phyloP scores from a whole-genome alignment of 2,888 invertebrate species.

The Parasteatoda lunata region DNA sequence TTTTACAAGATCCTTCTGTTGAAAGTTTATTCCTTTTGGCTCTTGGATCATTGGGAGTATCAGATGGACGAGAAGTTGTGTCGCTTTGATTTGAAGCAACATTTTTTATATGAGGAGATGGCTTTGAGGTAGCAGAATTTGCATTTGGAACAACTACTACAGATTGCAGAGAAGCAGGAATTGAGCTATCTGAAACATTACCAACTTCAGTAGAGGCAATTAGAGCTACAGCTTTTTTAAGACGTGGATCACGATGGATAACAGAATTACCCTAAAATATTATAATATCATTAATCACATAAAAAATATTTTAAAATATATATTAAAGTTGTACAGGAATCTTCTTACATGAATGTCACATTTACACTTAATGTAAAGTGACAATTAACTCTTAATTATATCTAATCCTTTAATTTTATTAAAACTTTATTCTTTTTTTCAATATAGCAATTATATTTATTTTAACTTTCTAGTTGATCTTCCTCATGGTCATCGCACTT shows the following conservation, averaged over 20 bases:
- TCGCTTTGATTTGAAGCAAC: neutral
- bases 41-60: neutral
- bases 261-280: conserved; percentile 14
- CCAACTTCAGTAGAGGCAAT: neutral
- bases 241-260: conserved; percentile 50
- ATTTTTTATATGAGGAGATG: neutral
- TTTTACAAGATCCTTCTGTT: no score
- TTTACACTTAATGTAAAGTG: no score
- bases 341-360: neutral
- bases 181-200: neutral
- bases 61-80: neutral
- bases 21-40: neutral
- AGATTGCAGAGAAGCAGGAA: conserved; percentile 34
- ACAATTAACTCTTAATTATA: neutral
- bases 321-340: neutral
- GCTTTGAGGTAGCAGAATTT: conserved; percentile 1
- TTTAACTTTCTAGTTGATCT: no score
- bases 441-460: no score
- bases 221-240: conserved; percentile 21
- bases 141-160: conserved; percentile 56
- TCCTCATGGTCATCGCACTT: no score
- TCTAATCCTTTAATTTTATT: no score
- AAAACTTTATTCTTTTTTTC: no score
- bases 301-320: neutral
- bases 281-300: neutral